Evolutionary conservation across 2,888 invertebrate genomes (phyloP).

Genomic region (Branchipolynoe longqiensis): DNA sequence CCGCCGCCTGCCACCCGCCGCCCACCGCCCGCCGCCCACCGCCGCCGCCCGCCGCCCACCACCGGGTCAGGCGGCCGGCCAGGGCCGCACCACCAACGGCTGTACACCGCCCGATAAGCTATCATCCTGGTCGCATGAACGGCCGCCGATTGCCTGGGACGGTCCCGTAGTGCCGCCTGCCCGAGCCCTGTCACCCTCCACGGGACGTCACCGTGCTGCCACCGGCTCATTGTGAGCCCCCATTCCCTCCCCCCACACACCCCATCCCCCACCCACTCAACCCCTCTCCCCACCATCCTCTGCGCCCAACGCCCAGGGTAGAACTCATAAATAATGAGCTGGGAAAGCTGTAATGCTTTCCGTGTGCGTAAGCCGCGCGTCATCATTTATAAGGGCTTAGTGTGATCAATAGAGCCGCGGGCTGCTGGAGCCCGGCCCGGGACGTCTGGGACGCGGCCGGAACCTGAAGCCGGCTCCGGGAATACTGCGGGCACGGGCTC

Average conservation of each 20-base stretch:
- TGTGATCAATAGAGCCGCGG: neutral
- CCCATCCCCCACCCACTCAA: neutral
- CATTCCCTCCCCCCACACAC: neutral
- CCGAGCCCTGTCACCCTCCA: neutral
- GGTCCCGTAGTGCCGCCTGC: constrained; percentile 1
- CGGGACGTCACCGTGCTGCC: no score
- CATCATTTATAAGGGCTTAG: constrained; percentile 29
- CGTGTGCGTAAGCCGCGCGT: neutral
- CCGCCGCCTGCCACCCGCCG: neutral
- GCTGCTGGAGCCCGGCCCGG: neutral
- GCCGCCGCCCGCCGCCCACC: neutral
- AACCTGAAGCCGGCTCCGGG: no score
- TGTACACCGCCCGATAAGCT: constrained; percentile 42
- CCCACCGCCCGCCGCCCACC: neutral
- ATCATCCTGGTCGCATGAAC: constrained; percentile 42
- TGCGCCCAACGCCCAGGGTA: no score
- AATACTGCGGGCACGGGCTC: no score
- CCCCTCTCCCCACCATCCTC: no score
- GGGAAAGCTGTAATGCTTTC: neutral
- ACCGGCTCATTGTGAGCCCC: no score
- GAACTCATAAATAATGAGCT: constrained; percentile 23
- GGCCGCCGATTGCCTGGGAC: constrained; percentile 51
- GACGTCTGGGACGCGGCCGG: neutral
- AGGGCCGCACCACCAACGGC: neutral
- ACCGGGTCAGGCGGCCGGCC: neutral